phyloP scores from a whole-genome alignment of 2,888 invertebrate genomes.

The Drosophila peninsularis region DNA sequence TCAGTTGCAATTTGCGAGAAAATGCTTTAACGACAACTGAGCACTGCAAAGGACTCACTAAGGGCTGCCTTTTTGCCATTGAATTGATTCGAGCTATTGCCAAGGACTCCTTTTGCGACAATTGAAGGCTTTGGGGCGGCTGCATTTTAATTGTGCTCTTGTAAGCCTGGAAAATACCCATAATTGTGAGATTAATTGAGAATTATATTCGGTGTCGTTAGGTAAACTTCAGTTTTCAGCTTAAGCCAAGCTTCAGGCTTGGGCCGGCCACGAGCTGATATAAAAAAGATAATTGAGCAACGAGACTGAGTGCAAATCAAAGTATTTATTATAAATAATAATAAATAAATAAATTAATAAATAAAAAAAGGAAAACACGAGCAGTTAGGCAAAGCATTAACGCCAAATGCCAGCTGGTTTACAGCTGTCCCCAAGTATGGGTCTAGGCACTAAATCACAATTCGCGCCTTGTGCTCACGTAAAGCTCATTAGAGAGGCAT shows the following conservation, averaged over 20 bases:
- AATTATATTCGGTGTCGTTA: too few species aligned
- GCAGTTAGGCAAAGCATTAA: background rate
- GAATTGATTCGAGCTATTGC: constrained; percentile 4
- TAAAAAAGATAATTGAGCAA: background rate
- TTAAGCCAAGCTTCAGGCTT: too few species aligned
- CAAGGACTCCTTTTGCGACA: background rate
- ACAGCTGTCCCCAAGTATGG: background rate
- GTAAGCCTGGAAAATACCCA: too few species aligned
- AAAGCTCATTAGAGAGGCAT: constrained; percentile 70
- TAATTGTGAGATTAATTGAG: too few species aligned
- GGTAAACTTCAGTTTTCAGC: too few species aligned
- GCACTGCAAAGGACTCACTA: background rate
- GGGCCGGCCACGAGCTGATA: too few species aligned
- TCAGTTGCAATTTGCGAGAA: background rate
- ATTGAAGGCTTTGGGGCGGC: background rate
- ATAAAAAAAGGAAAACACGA: background rate
- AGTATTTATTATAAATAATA: background rate
- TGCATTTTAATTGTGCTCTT: constrained; percentile 9
- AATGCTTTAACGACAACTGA: background rate
- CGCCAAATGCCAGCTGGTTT: background rate
- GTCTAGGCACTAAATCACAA: constrained; percentile 63
- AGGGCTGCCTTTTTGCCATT: constrained; percentile 1
- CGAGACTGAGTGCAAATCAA: background rate
- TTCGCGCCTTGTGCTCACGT: constrained; percentile 66
- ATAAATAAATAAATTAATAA: too few species aligned